Evolutionary conservation across 2,797 vertebrate genomes (phyloP).

Genomic region (Sylvia borin): DNA sequence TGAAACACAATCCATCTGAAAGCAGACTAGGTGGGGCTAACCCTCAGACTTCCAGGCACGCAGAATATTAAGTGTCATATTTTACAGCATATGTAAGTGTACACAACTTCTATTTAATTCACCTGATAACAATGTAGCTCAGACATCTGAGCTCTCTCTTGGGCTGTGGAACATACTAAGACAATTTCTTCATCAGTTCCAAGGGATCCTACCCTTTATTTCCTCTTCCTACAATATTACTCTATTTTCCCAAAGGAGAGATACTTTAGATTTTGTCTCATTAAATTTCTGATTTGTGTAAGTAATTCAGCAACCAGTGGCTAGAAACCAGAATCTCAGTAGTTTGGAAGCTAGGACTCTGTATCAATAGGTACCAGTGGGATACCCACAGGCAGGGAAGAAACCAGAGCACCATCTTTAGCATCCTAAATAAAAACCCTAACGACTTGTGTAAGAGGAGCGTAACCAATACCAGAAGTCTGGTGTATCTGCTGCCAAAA

Average conservation of each 20-base stretch:
- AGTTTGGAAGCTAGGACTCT: not conserved
- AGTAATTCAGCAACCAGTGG: not conserved
- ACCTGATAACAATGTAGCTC: not conserved
- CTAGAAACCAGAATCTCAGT: not conserved
- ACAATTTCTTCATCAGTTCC: not conserved
- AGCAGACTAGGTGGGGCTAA: conserved; percentile 7
- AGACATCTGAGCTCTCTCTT: not conserved
- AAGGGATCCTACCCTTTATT: not conserved
- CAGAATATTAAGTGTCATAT: not conserved
- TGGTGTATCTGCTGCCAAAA: conserved; percentile 34
- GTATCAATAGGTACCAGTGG: not conserved
- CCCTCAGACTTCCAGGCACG: not conserved
- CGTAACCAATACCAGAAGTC: not conserved
- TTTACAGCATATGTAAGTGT: not conserved
- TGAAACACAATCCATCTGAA: not conserved
- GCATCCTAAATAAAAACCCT: not conserved
- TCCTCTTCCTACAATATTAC: not conserved
- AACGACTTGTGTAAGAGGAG: not conserved
- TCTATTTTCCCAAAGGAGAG: not conserved
- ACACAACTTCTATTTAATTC: not conserved
- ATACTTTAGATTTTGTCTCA: not conserved
- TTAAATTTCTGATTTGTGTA: not conserved
- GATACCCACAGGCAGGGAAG: not conserved
- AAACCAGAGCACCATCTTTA: not conserved
- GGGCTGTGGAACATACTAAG: not conserved